Evolutionary conservation across 2,888 invertebrate species (phyloP).

Genomic region (Nephrotoma appendiculata): DNA sequence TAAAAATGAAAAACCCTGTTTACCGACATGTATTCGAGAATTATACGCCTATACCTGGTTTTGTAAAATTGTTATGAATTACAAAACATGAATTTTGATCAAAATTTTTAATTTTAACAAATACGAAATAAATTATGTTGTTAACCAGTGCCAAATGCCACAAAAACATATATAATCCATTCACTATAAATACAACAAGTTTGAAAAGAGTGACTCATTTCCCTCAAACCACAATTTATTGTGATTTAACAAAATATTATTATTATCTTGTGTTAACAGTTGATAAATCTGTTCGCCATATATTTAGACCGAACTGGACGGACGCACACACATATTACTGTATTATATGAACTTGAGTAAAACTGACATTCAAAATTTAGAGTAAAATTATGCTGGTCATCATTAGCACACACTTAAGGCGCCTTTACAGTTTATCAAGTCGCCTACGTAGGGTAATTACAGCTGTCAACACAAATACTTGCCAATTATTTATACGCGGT

Average conservation of each 20-base stretch:
- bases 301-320: background rate
- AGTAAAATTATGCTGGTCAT: background rate
- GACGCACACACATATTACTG: background rate
- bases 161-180: background rate
- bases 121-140: background rate
- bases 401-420: background rate
- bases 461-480: background rate
- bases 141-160: background rate
- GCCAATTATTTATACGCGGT: background rate
- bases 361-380: background rate
- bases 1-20: no score
- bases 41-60: no score
- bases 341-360: background rate
- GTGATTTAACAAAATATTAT: background rate
- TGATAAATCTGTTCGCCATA: background rate
- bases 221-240: background rate
- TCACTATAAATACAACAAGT: background rate
- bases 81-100: background rate
- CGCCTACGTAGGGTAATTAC: background rate
- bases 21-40: no score
- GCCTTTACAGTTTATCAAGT: background rate
- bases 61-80: background rate
- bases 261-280: background rate
- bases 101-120: background rate
- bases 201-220: background rate